Percentiles rank a stretch among this genome's conserved stretches.
Conservation (phyloP, 2,888 invertebrate genomes). For the Trisateles emortualis region DNA sequence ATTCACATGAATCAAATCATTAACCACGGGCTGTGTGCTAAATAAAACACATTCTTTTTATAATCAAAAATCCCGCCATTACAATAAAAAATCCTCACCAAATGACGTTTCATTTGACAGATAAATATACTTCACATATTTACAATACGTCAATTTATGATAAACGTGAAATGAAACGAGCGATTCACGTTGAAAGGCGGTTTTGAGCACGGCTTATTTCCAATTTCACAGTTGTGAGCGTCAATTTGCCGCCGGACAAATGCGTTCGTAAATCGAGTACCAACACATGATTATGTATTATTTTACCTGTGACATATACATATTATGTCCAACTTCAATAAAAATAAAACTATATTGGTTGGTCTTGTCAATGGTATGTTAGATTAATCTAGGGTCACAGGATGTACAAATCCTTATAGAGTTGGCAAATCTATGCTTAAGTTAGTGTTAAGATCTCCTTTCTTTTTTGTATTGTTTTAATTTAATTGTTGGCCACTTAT, state of each 20-base stretch:
- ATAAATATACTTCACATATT: constrained; percentile 10
- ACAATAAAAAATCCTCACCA: background rate
- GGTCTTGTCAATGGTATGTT: too few species aligned
- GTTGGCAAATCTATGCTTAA: too few species aligned
- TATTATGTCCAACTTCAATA: too few species aligned
- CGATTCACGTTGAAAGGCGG: constrained; percentile 45
- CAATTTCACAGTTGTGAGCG: constrained; percentile 28
- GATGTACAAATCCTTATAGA: too few species aligned
- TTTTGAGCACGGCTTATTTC: constrained; percentile 35
- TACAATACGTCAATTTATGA: constrained; percentile 53
- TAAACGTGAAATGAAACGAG: constrained; percentile 51
- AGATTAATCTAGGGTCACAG: too few species aligned
- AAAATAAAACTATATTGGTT: too few species aligned
- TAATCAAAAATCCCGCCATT: background rate
- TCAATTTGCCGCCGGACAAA: constrained; percentile 7
- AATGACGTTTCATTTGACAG: constrained; percentile 17
- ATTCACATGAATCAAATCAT: too few species aligned
- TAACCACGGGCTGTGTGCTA: too few species aligned
- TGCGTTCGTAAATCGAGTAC: background rate
- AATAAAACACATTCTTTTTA: too few species aligned
- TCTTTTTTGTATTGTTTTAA: too few species aligned
- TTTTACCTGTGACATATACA: background rate
- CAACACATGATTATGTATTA: background rate
- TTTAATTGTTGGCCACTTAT: too few species aligned
- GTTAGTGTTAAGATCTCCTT: too few species aligned